phyloP scores from a whole-genome alignment of 2,888 invertebrate species.

The Venustoraphidia nigricollis region DNA sequence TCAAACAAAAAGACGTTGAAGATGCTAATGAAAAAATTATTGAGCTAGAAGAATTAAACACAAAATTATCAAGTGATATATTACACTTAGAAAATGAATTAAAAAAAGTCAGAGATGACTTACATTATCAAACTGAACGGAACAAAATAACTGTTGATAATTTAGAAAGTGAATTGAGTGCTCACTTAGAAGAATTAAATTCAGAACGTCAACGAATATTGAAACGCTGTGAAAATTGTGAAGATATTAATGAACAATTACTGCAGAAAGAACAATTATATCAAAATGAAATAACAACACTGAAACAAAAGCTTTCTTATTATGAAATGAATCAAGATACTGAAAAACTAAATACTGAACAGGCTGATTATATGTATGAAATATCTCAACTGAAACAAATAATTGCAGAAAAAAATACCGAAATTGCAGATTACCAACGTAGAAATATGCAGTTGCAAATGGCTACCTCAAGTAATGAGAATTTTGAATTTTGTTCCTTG shows the following conservation, averaged over 20 bases:
- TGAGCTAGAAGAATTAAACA: constrained; percentile 14
- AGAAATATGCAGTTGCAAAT: constrained; percentile 24
- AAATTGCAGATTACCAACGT: constrained; percentile 28
- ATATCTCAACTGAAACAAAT: constrained; percentile 7
- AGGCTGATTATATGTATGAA: constrained; percentile 8
- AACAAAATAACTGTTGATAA: constrained; percentile 31
- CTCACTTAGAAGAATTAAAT: constrained; percentile 24
- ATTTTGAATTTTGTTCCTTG: too few relatives aligned
- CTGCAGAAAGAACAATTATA: constrained; percentile 5
- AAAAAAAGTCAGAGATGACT: constrained; percentile 25
- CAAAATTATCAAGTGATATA: constrained; percentile 20
- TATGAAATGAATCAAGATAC: too few relatives aligned
- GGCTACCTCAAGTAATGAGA: constrained; percentile 11
- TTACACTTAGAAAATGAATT: constrained; percentile 34
- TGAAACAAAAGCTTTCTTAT: constrained; percentile 1
- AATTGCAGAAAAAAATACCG: constrained; percentile 30
- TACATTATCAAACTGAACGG: constrained; percentile 26
- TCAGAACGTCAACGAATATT: constrained; percentile 21
- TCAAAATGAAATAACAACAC: constrained; percentile 1
- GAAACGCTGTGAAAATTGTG: constrained; percentile 21
- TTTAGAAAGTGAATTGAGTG: constrained; percentile 32
- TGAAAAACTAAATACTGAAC: neutral
- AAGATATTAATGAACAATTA: constrained; percentile 8
- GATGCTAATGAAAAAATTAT: constrained; percentile 15
- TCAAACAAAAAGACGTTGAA: constrained; percentile 16